Base-by-base conservation (phyloP, 2,113 vertebrate genomes). In the Sclerurus mexicanus region DNA sequence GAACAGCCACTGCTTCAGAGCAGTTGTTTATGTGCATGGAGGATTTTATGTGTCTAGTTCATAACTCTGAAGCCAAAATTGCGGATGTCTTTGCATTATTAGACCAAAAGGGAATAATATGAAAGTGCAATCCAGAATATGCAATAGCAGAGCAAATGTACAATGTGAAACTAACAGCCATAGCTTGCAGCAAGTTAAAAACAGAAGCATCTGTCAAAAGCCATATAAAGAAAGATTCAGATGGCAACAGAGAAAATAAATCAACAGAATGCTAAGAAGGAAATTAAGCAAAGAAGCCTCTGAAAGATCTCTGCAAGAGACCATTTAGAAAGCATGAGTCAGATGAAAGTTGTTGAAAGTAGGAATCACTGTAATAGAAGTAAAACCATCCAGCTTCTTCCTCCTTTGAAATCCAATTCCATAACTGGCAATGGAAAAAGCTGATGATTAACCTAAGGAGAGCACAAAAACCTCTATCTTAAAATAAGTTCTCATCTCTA, bases 131-230 rank as follows among this genome's bases (percentile, higher is more conserved):
- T 58, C n/a, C 71, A 73, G 49, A 92, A 82, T 49, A 82, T 20
- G 47, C 40, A 83, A 66, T 12, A 88, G n/a, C 64, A 80, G 67
- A 88, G 67, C 33, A 85, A 95, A 82, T 7, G 39, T 46, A 71
- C 59, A 86, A 53, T 18, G 49, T 39, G 49, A 86, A 88, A 55
- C 37, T 85, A 89, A 72, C 14, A 69, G 59, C 31, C 46, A 63
- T 73, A 73, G 49, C 88, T 86, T 52, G n/a, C 75, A 83, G 82
- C 67, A 90, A 88, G 42, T 86, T 93, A 80, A 63, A 74, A 83
- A 18, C 72, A 84, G 59, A 93, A 90, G 67, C 76, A 93, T 74
- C 79, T 94, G 67, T 77, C 83, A 86, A 90, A 92, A 94, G 55
- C 33, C 42, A 58, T 59, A 74, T 24, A 83, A 90, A 73, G 20